Evolutionary conservation across 2,888 invertebrate genomes (phyloP), one percentile per base, ranked within the genome.

Genomic region (Cyclophora albipunctata): DNA sequence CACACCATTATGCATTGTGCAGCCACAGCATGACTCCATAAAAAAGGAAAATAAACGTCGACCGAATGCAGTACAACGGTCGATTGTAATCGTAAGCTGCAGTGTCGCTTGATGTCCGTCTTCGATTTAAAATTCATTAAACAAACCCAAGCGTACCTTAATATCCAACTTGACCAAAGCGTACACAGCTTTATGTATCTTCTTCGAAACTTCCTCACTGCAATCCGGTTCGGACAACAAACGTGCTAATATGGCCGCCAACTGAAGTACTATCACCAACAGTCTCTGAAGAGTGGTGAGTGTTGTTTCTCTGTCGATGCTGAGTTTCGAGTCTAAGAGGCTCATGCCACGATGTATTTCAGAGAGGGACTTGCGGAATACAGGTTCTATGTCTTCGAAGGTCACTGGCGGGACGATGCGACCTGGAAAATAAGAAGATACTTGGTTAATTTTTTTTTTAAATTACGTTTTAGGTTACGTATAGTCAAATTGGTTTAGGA

Each of bases 181-280:
- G 73, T 95, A 96, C 45, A 96, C 91, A 33, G 93, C 91, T 75
- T 90, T 90, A 73, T 95, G 92, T 54, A 96, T 92, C 58, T 89
- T 81, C 45, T 80, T 77, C 42, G 90, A 85, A 51, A 91, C 86
- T 1, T 89, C 84, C 20, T 84, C 85, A 3, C 84, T 80, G 48
- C 82, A 83, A 2, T 81, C 89, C 0, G 90, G 90, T 48, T 92
- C 90, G 7, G 91, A 91, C 47, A 93, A 76, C 55, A 93, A 75
- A 45, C 92, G 89, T 5, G 95, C 93, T 73, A 96, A 86, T 47
- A 96, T 81, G 64, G 94, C 95, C 3, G 94, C 94, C 54, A 96
- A 86, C 74, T 97, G 96, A 63, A 98, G 86, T 2, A 96, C 93
- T 67, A 97, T 96, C 46, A 96, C 93, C 59, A 97, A 89, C 47